Base-by-base conservation (phyloP, 2,888 invertebrate genomes). In the Volucella zonaria region DNA sequence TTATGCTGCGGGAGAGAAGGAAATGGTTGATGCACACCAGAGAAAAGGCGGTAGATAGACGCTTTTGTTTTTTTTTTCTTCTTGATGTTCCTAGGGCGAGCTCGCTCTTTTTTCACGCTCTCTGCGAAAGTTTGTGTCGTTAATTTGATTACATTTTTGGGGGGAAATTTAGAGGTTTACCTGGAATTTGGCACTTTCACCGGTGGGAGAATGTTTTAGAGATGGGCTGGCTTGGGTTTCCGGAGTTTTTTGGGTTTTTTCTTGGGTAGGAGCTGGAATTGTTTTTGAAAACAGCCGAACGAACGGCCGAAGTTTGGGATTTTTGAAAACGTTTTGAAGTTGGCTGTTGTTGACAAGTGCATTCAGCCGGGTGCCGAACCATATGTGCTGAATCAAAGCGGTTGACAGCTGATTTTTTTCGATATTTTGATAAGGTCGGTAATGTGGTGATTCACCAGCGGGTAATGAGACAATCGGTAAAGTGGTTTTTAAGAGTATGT, bases 291-390 rank as follows among this genome's bases (percentile, higher is more conserved):
- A 75, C 18, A 66, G 49, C 71, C 67, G 51, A 70, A 73, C 51
- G 10, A 76, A 76, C 73, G 81, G 76, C 73, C 68, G 73, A 12
- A 56, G 83, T 80, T 76, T 56, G 47, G 23, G 49, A 47, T 73
- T 77, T 85, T 85, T 81, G 59, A 85, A 81, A 68, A 23, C n/a
- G 49, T 40, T 43, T 54, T 81, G 85, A 85, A 85, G 85, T 85
- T 81, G 62, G 85, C 56, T 77, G 81, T 58, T 76, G 81, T 81
- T 77, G 64, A 12, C 11, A 15, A 62, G 1, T 67, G 85, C 77
- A 77, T 83, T 83, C 83, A 83, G 80, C 66, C 1, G 1, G 43
- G 71, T 66, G 58, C 10, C 31, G 12, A 83, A 79, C 75, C 75
- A 75, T 18, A 23, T 52, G 6, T 67, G n/a, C 51, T 56, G 68